These are phyloP conservation scores for Dendropsophus ebraccatus DNA, from an alignment of 2,113 vertebrate genomes.

Conservation along the genomic window DNA sequence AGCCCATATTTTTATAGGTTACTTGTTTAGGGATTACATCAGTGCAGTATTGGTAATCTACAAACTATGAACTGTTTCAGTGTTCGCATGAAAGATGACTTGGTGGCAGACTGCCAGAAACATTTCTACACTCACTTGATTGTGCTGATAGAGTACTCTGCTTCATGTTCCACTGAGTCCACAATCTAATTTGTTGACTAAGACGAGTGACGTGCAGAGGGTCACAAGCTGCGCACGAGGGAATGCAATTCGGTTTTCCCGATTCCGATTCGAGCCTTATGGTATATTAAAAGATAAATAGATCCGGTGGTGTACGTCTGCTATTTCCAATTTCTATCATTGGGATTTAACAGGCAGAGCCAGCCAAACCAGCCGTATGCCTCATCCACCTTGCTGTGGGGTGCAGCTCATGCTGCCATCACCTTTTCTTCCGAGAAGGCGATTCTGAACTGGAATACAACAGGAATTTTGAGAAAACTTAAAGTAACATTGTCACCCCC, in stretches of 20 bases:
- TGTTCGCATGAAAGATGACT: neutral
- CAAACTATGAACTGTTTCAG: neutral
- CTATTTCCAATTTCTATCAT: slow-evolving; percentile 41
- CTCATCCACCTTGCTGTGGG: neutral
- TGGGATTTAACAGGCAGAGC: slow-evolving; percentile 20
- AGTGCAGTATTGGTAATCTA: neutral
- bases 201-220: slow-evolving; percentile 31
- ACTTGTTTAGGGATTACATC: neutral
- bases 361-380: neutral
- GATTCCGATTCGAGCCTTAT: slow-evolving; percentile 13
- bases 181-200: slow-evolving; percentile 41
- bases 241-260: slow-evolving; percentile 4
- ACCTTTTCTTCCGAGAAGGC: neutral
- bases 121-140: slow-evolving; percentile 5
- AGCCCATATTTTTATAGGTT: no score
- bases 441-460: neutral
- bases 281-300: slow-evolving; percentile 32
- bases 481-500: no score
- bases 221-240: slow-evolving; percentile 16
- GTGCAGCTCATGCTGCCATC: neutral
- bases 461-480: no score
- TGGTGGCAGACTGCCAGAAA: neutral
- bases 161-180: slow-evolving; percentile 19
- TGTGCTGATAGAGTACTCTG: slow-evolving; percentile 5
- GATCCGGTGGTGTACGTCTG: slow-evolving; percentile 25